Evolutionary conservation across 92 coral and sea anemone genomes (phyloP), one percentile per base, ranked within the genome.

Genomic region (Zoanthus sansibaricus): DNA sequence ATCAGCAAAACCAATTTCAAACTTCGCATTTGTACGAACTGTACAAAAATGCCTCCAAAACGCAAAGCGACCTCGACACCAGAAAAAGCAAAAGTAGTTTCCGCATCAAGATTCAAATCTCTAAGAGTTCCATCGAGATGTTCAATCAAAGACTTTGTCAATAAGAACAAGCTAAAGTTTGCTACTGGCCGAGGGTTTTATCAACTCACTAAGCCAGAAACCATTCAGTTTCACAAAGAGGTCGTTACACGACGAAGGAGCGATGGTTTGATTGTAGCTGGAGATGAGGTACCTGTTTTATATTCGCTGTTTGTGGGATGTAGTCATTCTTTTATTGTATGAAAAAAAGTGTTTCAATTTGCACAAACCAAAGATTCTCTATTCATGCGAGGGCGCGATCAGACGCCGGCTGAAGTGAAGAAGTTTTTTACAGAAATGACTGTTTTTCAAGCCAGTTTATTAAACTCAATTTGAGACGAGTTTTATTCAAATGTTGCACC

Each of bases 181-280:
- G 96, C 96, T 75, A 55, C 95, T 45, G 98, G 98, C 8, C 85
- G 87, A 71, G 98, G 98, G 1, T 96, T 94, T 92, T 96, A 94
- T 79, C 98, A 96, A 61, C 98, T 96, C 6, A 90, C 91, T 16
- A 96, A 96, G 64, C 98, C 98, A 55, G 98, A 96, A 58, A 96
- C 98, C 25, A 96, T 96, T 7, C 98, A 96, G 84, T 88, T 87
- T 68, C 91, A 96, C 92, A 96, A 96, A 82, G 98, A 96, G 76
- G 82, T 96, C 45, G 98, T 96, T 0, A 95, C 93, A 17, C 83
- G 98, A 72, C 86, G 98, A 17, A 96, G 90, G 67, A 87, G 93
- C 4, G 98, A 96, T 82, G 94, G 92, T 12, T 56, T 87, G 67
- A 88, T 96, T 62, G 96, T 91, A 2, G 86, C 98, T 11, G 98